phyloP scores from a whole-genome alignment of 2,888 invertebrate genomes.

The Heliconius charithonia region DNA sequence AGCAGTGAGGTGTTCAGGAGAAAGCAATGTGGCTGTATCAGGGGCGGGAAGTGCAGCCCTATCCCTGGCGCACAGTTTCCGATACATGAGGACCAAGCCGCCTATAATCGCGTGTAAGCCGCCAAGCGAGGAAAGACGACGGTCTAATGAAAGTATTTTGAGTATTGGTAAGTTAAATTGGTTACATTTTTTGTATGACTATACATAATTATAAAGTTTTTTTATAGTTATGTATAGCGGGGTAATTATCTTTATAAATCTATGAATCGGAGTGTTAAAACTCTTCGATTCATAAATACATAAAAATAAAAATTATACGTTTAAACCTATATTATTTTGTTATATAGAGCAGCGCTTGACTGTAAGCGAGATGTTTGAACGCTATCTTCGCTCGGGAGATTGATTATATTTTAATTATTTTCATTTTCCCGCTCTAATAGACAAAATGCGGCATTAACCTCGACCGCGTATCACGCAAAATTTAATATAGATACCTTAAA shows the following conservation, averaged over 20 bases:
- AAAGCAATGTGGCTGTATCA: background rate
- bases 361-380: no score
- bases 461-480: background rate
- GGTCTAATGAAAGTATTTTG: slow-evolving; percentile 83
- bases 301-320: no score
- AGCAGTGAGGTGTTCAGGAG: background rate
- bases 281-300: no score
- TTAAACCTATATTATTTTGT: no score
- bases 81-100: slow-evolving; percentile 94
- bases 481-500: no score
- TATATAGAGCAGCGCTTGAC: no score
- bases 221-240: no score
- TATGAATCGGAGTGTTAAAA: no score
- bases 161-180: slow-evolving; percentile 75
- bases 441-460: background rate
- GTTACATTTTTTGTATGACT: background rate
- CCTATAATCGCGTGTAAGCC: slow-evolving; percentile 94
- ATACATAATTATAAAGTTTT: background rate
- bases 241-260: no score
- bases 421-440: background rate
- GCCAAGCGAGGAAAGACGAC: slow-evolving; percentile 88
- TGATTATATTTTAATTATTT: no score
- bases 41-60: slow-evolving; percentile 10
- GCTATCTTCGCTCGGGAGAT: no score
- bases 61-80: slow-evolving; percentile 90